Percentiles rank a stretch among this genome's conserved stretches.
These are phyloP conservation scores for Phaethon lepturus DNA, from an alignment of 2,113 vertebrate genomes.

Conservation along the genomic window DNA sequence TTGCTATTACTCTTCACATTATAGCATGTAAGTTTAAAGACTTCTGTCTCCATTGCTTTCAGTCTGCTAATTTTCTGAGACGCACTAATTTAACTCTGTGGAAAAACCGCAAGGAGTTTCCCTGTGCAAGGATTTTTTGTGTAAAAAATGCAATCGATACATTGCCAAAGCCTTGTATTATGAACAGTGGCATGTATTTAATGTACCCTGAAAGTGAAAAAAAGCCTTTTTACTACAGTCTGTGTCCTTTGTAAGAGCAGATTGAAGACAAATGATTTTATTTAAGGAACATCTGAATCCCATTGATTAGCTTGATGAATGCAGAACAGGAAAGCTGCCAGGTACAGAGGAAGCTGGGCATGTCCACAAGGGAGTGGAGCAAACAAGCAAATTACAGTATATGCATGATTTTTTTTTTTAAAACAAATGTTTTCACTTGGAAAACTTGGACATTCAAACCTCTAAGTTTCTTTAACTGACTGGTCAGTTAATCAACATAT, in stretches of 20 bases:
- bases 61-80: slow-evolving; percentile 21
- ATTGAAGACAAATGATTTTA: neutral
- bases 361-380: slow-evolving; percentile 36
- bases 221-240: neutral
- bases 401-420: neutral
- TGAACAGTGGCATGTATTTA: neutral
- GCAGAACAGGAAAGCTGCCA: slow-evolving; percentile 51
- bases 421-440: neutral
- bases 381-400: slow-evolving; percentile 44
- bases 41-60: neutral
- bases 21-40: neutral
- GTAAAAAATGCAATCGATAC: neutral
- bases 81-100: neutral
- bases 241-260: neutral
- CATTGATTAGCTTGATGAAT: slow-evolving; percentile 46
- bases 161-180: slow-evolving; percentile 1
- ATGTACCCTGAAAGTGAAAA: neutral
- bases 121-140: neutral
- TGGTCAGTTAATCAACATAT: neutral
- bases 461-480: neutral
- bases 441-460: neutral
- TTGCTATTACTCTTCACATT: neutral
- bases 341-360: slow-evolving; percentile 52
- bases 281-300: slow-evolving; percentile 41
- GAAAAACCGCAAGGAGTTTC: neutral